Percentiles rank a stretch among this genome's conserved stretches.
Evolutionary conservation across 2,797 vertebrate genomes (phyloP).

Genomic region (Catamblyrhynchus diadema): DNA sequence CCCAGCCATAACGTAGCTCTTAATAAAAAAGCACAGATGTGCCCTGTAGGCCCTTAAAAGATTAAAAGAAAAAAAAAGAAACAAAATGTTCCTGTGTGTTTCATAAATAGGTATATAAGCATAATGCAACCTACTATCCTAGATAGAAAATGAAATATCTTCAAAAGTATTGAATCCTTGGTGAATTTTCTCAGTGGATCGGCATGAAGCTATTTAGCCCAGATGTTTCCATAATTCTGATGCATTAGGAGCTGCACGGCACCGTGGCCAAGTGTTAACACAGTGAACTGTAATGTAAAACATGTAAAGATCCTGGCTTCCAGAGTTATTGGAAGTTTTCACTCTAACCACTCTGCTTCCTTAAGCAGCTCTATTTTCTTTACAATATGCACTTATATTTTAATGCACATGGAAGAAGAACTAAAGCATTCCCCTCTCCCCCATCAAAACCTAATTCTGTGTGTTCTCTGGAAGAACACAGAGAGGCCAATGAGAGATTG

Average conservation of each 20-base stretch:
- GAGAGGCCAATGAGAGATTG: background rate
- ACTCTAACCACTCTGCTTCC: conserved; percentile 21
- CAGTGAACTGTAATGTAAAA: conserved; percentile 49
- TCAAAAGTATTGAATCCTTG: conserved; percentile 22
- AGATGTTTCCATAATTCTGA: conserved; percentile 61
- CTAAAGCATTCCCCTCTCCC: background rate
- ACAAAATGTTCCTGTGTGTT: conserved; percentile 26
- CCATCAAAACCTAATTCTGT: background rate
- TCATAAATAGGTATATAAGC: conserved; percentile 16
- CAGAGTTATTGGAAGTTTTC: conserved; percentile 25
- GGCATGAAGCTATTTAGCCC: conserved; percentile 58
- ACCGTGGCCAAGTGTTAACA: conserved; percentile 48
- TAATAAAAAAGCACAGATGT: conserved; percentile 30
- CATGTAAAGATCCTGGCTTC: conserved; percentile 42
- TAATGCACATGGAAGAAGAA: background rate
- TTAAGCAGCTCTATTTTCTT: conserved; percentile 15
- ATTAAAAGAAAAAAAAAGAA: background rate
- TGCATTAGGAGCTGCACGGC: conserved; percentile 37
- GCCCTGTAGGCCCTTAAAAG: conserved; percentile 32
- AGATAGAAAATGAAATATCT: conserved; percentile 34
- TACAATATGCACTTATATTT: background rate
- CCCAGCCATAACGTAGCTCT: background rate
- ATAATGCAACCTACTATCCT: conserved; percentile 15
- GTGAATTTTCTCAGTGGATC: conserved; percentile 64
- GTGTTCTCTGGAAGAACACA: background rate